Percentiles rank a stretch among this genome's conserved stretches.
Evolutionary conservation across 2,797 vertebrate genomes (phyloP).

Genomic region (Sandelia bainsii): DNA sequence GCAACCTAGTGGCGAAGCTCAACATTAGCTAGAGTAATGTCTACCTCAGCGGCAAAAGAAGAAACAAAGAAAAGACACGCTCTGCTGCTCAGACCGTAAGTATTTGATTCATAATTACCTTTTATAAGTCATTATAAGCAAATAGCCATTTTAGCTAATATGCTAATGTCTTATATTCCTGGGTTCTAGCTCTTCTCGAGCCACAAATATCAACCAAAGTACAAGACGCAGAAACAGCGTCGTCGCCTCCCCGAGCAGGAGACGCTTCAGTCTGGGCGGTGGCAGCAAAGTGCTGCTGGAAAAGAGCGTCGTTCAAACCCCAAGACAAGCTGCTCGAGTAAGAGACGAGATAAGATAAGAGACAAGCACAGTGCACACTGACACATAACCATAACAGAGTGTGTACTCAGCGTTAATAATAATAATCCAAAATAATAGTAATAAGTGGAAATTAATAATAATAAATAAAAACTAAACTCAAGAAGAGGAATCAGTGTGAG

Average conservation of each 20-base stretch:
- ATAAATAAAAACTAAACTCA: too few relatives aligned
- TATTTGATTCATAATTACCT: background rate
- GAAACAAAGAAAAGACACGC: slow-evolving; percentile 32
- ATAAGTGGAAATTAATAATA: too few relatives aligned
- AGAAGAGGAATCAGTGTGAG: too few relatives aligned
- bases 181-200: slow-evolving; percentile 49
- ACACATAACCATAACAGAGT: too few relatives aligned
- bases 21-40: slow-evolving; percentile 48
- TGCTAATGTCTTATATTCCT: background rate
- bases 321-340: slow-evolving; percentile 74
- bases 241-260: slow-evolving; percentile 52
- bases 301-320: slow-evolving; percentile 48
- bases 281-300: slow-evolving; percentile 73
- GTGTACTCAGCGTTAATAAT: too few relatives aligned
- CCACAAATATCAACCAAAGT: slow-evolving; percentile 50
- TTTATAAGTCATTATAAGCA: too few relatives aligned
- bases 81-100: slow-evolving; percentile 74
- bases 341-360: background rate
- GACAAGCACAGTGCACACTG: background rate
- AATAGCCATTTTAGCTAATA: background rate
- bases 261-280: slow-evolving; percentile 53
- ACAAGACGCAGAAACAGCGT: slow-evolving; percentile 42
- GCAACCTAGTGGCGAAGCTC: background rate
- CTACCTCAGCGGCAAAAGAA: slow-evolving; percentile 34
- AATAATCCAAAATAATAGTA: too few relatives aligned